phyloP scores from a whole-genome alignment of 2,113 vertebrate genomes.

The Tautogolabrus adspersus region DNA sequence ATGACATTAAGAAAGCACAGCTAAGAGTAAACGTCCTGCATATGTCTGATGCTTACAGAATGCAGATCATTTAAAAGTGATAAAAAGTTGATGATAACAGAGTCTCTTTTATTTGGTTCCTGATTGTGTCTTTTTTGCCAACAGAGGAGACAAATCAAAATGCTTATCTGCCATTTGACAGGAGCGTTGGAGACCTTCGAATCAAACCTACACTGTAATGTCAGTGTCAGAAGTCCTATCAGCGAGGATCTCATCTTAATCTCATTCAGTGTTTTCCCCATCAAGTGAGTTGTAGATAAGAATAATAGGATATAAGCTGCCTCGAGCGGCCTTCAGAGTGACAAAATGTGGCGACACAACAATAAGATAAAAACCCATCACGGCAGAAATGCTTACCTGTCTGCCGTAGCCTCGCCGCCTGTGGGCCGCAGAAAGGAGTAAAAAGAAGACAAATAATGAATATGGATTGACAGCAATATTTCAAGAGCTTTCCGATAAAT shows the following conservation, averaged over 20 bases:
- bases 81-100: slow-evolving; percentile 15
- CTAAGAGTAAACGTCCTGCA: neutral
- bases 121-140: slow-evolving; percentile 31
- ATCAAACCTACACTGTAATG: slow-evolving; percentile 50
- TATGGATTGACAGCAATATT: slow-evolving; percentile 51
- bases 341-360: slow-evolving; percentile 56
- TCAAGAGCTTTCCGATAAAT: slow-evolving; percentile 51
- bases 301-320: slow-evolving; percentile 65
- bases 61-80: slow-evolving; percentile 25
- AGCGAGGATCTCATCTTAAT: slow-evolving; percentile 57
- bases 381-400: slow-evolving; percentile 71
- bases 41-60: slow-evolving; percentile 20
- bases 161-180: slow-evolving; percentile 57
- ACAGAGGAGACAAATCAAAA: slow-evolving; percentile 29
- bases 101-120: slow-evolving; percentile 17
- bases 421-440: slow-evolving; percentile 38
- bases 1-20: neutral
- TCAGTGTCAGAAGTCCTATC: slow-evolving; percentile 57
- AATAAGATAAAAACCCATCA: slow-evolving; percentile 48
- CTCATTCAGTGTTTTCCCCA: slow-evolving; percentile 64
- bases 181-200: slow-evolving; percentile 24
- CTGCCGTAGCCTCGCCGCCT: slow-evolving; percentile 74
- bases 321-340: slow-evolving; percentile 37
- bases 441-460: slow-evolving; percentile 66
- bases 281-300: slow-evolving; percentile 69